A percentile compares a stretch with the other conserved stretches of the same genome.
Evolutionary conservation across 2,888 invertebrate genomes (phyloP).

Genomic region (Drosophila paucipuncta): DNA sequence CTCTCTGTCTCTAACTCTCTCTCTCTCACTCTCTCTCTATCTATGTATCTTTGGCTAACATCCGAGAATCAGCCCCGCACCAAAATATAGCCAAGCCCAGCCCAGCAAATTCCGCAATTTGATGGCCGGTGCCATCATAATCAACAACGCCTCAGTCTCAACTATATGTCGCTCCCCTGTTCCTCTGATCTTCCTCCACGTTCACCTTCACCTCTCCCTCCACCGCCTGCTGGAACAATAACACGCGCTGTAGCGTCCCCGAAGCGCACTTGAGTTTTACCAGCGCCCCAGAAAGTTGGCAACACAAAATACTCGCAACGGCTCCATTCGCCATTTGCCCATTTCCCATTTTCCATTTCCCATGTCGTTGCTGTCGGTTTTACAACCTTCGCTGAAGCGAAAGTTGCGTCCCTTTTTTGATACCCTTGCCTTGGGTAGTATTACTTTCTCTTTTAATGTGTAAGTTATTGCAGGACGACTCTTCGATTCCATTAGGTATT

Average conservation of each 20-base stretch:
- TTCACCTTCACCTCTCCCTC: neutral
- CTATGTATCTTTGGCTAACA: neutral
- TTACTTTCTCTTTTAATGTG: neutral
- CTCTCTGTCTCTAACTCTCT: neutral
- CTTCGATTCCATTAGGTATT: too few species aligned
- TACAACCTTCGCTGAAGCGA: slow-evolving; percentile 74
- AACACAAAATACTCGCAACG: slow-evolving; percentile 63
- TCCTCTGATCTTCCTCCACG: slow-evolving; percentile 2
- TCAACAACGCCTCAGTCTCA: slow-evolving; percentile 64
- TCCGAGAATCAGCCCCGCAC: slow-evolving; percentile 14
- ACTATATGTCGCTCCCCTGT: slow-evolving; percentile 6
- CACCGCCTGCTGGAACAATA: slow-evolving; percentile 21
- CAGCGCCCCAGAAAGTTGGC: slow-evolving; percentile 74
- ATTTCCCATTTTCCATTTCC: slow-evolving; percentile 62
- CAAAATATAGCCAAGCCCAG: slow-evolving; percentile 37
- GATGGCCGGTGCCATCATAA: slow-evolving; percentile 79
- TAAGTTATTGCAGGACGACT: too few species aligned
- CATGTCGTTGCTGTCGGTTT: slow-evolving; percentile 76
- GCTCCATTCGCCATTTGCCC: slow-evolving; percentile 51
- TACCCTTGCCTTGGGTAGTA: neutral
- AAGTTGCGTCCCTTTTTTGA: slow-evolving; percentile 39
- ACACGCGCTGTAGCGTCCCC: slow-evolving; percentile 63
- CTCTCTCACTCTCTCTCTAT: neutral
- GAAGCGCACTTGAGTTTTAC: slow-evolving; percentile 78
- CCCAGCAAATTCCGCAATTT: slow-evolving; percentile 43